These are phyloP conservation scores for Streblospio benedicti DNA, from an alignment of 1,140 invertebrate species.

Conservation along the genomic window DNA sequence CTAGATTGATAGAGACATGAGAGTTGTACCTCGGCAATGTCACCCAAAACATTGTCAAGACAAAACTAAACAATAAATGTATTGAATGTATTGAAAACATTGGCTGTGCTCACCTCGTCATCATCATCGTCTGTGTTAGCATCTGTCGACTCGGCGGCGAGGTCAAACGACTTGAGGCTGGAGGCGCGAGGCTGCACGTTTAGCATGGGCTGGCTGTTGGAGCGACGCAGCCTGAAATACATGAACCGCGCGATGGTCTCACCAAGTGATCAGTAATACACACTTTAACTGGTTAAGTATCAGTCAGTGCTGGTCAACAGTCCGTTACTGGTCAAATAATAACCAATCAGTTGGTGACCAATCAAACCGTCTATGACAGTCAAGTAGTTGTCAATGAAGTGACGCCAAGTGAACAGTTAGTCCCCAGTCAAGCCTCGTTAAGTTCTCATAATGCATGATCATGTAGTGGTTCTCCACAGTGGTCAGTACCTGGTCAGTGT, in stretches of 20 bases:
- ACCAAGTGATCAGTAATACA: background rate
- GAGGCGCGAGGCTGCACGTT: background rate
- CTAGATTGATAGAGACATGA: too few species aligned
- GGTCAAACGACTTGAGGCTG: conserved; percentile 9
- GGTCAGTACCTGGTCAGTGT: too few species aligned
- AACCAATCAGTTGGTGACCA: background rate
- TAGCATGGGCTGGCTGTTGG: background rate
- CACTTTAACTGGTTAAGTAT: background rate
- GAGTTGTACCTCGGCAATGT: too few species aligned
- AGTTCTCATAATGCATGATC: background rate
- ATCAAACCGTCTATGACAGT: background rate
- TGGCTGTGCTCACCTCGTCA: background rate
- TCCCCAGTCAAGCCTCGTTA: background rate
- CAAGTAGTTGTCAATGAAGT: too few species aligned
- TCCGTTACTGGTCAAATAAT: background rate
- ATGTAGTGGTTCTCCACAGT: too few species aligned
- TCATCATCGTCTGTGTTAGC: background rate
- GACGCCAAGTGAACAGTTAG: too few species aligned
- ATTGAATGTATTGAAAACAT: background rate
- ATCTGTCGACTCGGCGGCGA: background rate
- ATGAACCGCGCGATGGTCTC: background rate
- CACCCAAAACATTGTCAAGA: too few species aligned
- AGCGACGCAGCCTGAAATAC: conserved; percentile 1
- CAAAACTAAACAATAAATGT: too few species aligned
- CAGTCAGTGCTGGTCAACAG: background rate